Evolutionary conservation across 2,113 vertebrate species (phyloP).

Genomic region (Catharus minimus): DNA sequence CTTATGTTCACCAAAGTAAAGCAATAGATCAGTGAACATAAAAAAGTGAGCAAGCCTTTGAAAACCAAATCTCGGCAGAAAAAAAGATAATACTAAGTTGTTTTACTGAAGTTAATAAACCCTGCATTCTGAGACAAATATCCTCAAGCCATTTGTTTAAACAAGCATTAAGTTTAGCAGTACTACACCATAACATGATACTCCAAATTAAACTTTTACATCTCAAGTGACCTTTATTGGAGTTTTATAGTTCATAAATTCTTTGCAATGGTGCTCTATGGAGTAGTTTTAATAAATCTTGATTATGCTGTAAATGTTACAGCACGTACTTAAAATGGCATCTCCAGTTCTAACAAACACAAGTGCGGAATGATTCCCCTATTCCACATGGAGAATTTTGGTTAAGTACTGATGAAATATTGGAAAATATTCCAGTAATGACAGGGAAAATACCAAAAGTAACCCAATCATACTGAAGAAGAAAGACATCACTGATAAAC

Average conservation of each 20-base stretch:
- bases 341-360: constrained; percentile 61
- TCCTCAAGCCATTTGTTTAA: constrained; percentile 71
- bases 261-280: constrained; percentile 67
- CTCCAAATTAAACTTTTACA: constrained; percentile 78
- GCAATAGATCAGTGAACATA: not conserved
- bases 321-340: constrained; percentile 52
- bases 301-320: constrained; percentile 70
- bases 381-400: constrained; percentile 2
- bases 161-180: constrained; percentile 64
- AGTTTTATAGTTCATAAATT: constrained; percentile 79
- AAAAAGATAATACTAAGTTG: constrained; percentile 34
- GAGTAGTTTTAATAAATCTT: constrained; percentile 76
- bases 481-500: not conserved
- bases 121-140: constrained; percentile 67
- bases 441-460: not conserved
- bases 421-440: not conserved
- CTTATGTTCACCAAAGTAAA: not conserved
- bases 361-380: not conserved
- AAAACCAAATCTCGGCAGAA: constrained; percentile 23
- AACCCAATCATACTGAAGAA: not conserved
- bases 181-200: constrained; percentile 69
- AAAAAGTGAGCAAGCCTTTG: constrained; percentile 1
- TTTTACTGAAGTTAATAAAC: constrained; percentile 68
- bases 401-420: constrained; percentile 16
- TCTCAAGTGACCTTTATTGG: constrained; percentile 76